Evolutionary conservation across 1,140 invertebrate species (phyloP).

Genomic region (Diorhabda elongata): DNA sequence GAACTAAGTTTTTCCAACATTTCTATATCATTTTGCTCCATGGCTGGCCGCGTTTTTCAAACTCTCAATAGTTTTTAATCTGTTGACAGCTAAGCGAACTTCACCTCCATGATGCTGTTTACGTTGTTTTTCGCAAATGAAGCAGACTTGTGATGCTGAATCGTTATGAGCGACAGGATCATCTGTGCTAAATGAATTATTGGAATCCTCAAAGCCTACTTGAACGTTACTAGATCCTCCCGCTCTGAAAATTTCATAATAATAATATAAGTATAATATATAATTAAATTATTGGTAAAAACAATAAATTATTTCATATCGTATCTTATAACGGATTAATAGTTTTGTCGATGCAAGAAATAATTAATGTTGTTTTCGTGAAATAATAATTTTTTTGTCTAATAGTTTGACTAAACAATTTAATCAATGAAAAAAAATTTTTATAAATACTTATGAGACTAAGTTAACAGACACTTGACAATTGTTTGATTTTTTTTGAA

Average conservation of each 20-base stretch:
- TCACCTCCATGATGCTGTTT: conserved; percentile 22
- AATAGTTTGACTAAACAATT: too few relatives aligned
- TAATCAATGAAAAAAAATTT: too few relatives aligned
- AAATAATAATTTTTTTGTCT: too few relatives aligned
- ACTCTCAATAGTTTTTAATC: conserved; percentile 16
- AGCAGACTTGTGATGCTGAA: conserved; percentile 16
- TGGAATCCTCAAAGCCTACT: conserved; percentile 15
- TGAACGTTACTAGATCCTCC: conserved; percentile 14
- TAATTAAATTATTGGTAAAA: conserved; percentile 15
- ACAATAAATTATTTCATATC: conserved; percentile 13
- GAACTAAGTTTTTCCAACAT: conserved; percentile 26
- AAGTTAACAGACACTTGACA: too few relatives aligned
- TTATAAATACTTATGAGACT: too few relatives aligned
- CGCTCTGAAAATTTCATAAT: conserved; percentile 12
- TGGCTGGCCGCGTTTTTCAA: conserved; percentile 19
- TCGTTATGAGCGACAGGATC: conserved; percentile 15
- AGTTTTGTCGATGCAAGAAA: conserved; percentile 9
- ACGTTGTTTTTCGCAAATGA: conserved; percentile 21
- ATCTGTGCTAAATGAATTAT: conserved; percentile 16
- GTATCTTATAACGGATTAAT: background rate
- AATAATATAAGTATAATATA: conserved; percentile 17
- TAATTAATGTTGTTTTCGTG: too few relatives aligned
- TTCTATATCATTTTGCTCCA: conserved; percentile 19
- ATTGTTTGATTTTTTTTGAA: too few relatives aligned
- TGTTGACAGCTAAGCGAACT: conserved; percentile 18